Evolutionary conservation across 2,888 invertebrate species (phyloP), one percentile per base, ranked within the genome.

Genomic region (Acanthosoma haemorrhoidale): DNA sequence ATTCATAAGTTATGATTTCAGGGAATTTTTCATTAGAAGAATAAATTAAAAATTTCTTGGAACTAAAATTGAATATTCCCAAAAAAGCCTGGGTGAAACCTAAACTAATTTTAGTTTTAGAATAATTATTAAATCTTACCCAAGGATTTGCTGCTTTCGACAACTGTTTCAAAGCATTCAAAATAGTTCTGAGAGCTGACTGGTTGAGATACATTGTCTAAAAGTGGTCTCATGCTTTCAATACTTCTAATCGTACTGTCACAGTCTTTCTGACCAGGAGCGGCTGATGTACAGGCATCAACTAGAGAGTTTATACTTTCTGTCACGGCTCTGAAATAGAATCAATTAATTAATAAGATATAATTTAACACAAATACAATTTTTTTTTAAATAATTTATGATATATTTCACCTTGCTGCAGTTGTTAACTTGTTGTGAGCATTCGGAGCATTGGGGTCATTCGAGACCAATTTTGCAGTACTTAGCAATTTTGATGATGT

Each of bases 201-300:
- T 0, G 96, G 94, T 79, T 96, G 93, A 61, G 87, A 86, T 16
- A 96, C 94, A 78, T 91, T 88, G 75, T 91, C 89, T 61, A 98
- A 83, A 72, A 96, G 83, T 1, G 91, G 89, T 18, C 89, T 85
- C 80, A 92, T 87, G 70, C 92, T 89, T 80, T 92, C 90, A 71
- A 98, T 95, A 79, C 92, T 92, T 74, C 96, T 84, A 68, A 97
- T 89, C 1, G 97, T 96, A 75, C 92, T 96, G 79, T 94, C 95
- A 81, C 98, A 98, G 79, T 98, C 97, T 79, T 92, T 94, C 82
- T 96, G 96, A 0, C 97, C 96, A 0, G 97, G 96, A 0, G 94
- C 93, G 0, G 94, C 92, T 36, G 89, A 89, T 1, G 94, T 94
- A 78, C 90, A 92, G 4, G 91, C 88, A 79, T 92, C 90, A 75